Evolutionary conservation across 2,888 invertebrate species (phyloP), one percentile per base, ranked within the genome.

Genomic region (Cheilosia soror): DNA sequence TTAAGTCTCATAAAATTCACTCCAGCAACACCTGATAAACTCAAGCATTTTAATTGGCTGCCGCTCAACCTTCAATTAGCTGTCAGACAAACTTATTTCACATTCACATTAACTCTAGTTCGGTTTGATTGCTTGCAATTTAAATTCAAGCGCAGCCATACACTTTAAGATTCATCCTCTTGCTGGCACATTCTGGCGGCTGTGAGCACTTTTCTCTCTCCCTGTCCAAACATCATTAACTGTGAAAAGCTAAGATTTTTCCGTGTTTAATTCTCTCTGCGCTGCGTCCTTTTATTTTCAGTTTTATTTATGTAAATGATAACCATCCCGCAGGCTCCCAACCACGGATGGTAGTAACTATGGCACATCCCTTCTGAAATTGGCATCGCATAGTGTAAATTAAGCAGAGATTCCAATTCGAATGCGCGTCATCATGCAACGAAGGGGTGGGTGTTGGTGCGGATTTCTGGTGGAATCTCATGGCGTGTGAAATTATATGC

Each of bases 401-500:
- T 75, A 76, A 81, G 63, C 76, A 76, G 57, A 65, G 73, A 75
- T 69, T 58, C 20, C 25, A 25, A 51, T 20, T 80, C 53, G 55
- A 65, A 76, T 81, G 72, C 42, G 13, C 62, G 27, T 25, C 33
- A 42, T 5, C 37, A 37, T 47, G 13, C 58, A 25, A 13, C 9
- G 6, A 7, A 15, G 11, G 9, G 11, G 11, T 13, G 11, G 51
- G 11, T 27, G 51, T 2, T 9, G 47, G 7, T 49, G 49, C 9
- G 49, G 13, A 25, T 13, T 7, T 9, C 25, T 51, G 25, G 60
- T 55, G 13, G 37, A 58, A 60, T 37, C 65, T 60, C 42, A 33
- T 84, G 37, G 78, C 47, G 78, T 83, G 78, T 71, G 65, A 75
- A 80, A 73, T 79, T 78, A 79, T 63, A 75, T 84, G 69, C 79